Evolutionary conservation across 1,140 invertebrate genomes (phyloP).

Genomic region (Procambarus clarkii): DNA sequence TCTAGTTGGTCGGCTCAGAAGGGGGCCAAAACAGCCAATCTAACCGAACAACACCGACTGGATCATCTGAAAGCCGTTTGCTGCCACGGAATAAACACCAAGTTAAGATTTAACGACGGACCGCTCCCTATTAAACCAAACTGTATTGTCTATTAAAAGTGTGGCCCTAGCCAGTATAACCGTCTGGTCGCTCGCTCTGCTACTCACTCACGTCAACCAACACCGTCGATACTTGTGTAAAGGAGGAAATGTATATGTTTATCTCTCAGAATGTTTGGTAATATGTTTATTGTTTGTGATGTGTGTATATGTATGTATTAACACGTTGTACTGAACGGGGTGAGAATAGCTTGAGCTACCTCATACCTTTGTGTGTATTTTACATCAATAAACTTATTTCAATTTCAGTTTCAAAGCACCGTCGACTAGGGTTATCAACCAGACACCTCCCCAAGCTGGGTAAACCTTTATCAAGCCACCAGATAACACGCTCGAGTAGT

Average conservation of each 20-base stretch:
- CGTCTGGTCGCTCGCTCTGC: neutral
- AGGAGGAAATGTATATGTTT: no score
- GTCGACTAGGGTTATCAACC: neutral
- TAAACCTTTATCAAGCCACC: neutral
- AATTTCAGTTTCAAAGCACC: no score
- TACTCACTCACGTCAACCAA: neutral
- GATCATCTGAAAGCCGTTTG: neutral
- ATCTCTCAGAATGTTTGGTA: no score
- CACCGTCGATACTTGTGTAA: no score
- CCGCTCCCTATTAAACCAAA: neutral
- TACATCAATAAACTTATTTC: no score
- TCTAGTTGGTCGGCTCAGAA: neutral
- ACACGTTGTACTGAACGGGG: no score
- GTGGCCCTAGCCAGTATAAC: no score
- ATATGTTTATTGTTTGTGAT: no score
- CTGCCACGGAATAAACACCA: neutral
- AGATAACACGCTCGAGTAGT: neutral
- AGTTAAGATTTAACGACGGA: neutral
- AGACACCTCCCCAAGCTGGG: neutral
- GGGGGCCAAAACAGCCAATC: neutral
- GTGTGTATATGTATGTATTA: no score
- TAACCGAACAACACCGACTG: neutral
- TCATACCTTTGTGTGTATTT: no score
- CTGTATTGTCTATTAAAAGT: neutral
- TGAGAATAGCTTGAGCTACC: no score